phyloP scores from a whole-genome alignment of 2,797 vertebrate species.

The Pipistrellus pipistrellus region DNA sequence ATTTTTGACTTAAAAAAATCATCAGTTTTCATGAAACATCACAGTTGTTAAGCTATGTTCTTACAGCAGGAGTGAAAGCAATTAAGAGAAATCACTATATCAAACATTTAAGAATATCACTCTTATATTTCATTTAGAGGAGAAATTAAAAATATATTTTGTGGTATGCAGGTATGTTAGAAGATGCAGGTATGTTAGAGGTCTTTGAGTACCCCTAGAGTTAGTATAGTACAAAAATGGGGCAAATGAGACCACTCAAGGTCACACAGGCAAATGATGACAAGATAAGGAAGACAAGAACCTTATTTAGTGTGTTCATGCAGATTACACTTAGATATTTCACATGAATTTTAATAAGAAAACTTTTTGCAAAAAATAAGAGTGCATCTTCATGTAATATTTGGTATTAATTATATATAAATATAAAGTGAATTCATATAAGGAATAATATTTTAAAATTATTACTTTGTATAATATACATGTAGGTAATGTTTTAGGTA shows the following conservation, averaged over 20 bases:
- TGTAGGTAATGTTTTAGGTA: not conserved
- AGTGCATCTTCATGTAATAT: not conserved
- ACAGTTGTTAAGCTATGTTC: slow-evolving; percentile 70
- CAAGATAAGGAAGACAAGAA: not conserved
- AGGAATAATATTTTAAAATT: slow-evolving; percentile 4
- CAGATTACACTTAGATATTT: not conserved
- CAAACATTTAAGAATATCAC: slow-evolving; percentile 61
- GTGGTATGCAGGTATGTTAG: not conserved
- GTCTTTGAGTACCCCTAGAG: not conserved
- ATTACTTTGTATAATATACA: not conserved
- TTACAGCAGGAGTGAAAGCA: slow-evolving; percentile 71
- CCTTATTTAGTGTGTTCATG: not conserved
- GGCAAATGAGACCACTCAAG: not conserved
- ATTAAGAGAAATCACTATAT: slow-evolving; percentile 73
- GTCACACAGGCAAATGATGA: not conserved
- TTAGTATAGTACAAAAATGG: not conserved
- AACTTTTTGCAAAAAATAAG: not conserved
- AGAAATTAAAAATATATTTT: not conserved
- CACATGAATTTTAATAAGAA: not conserved
- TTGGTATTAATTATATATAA: not conserved
- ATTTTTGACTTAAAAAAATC: slow-evolving; percentile 72
- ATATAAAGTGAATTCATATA: not conserved
- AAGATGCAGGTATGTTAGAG: not conserved
- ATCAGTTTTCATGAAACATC: slow-evolving; percentile 77
- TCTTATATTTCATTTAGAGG: slow-evolving; percentile 29